Evolutionary conservation across 2,113 vertebrate genomes (phyloP).

Genomic region (Holacanthus passer): DNA sequence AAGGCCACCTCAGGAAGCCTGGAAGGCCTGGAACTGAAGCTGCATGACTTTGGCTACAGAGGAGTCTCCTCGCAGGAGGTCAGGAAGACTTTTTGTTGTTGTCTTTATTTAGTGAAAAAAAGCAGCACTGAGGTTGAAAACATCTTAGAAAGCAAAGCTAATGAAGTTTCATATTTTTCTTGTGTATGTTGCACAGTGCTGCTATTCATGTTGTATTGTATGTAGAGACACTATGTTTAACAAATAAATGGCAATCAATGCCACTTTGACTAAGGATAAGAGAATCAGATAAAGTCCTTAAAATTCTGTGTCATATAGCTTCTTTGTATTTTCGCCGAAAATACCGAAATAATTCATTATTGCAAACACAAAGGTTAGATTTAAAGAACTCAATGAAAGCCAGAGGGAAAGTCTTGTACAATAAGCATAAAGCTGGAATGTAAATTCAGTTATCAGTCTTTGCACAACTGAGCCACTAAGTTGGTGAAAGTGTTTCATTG

Average conservation of each 20-base stretch:
- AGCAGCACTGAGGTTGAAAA: background rate
- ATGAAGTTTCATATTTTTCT: background rate
- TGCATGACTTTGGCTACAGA: conserved; percentile 87
- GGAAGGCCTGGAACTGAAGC: conserved; percentile 82
- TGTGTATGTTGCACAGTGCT: background rate
- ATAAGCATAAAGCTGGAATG: background rate
- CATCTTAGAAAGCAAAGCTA: background rate
- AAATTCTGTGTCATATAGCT: background rate
- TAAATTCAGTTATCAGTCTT: background rate
- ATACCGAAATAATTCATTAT: no score
- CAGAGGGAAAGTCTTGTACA: background rate
- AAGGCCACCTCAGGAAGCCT: conserved; percentile 82
- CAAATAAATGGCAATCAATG: background rate
- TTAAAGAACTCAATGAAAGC: background rate
- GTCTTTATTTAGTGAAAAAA: background rate
- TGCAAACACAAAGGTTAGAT: conserved; percentile 14
- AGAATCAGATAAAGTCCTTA: no score
- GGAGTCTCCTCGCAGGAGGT: conserved; percentile 87
- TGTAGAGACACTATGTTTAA: background rate
- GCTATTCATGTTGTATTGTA: background rate
- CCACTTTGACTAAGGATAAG: no score
- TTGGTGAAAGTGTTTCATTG: background rate
- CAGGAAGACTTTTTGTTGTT: background rate
- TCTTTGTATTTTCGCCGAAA: background rate
- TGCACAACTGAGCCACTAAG: background rate